Conservation (phyloP, 30 jellyfish, hydroid and myxozoan species). For the Hydractinia echinata region DNA sequence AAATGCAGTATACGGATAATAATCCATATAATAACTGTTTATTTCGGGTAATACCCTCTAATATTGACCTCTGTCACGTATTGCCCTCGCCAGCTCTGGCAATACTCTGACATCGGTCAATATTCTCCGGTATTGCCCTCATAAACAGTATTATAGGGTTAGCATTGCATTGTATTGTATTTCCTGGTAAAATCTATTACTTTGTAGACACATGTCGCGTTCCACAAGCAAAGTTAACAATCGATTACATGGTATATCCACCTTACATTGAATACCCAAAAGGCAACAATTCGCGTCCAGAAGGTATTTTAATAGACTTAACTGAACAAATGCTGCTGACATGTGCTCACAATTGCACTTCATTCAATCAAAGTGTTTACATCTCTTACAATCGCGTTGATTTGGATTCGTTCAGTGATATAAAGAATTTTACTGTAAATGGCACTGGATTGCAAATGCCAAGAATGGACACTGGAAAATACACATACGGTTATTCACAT, state of each 20-base stretch:
- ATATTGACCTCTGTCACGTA: too few species aligned
- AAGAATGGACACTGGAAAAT: conserved; percentile 1
- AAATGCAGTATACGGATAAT: too few species aligned
- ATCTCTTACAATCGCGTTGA: neutral
- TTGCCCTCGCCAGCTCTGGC: too few species aligned
- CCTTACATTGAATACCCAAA: neutral
- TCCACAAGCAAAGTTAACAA: neutral
- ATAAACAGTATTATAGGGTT: too few species aligned
- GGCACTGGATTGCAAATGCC: conserved; percentile 13
- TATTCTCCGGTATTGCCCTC: too few species aligned
- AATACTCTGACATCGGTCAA: too few species aligned
- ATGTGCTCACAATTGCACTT: conserved; percentile 5
- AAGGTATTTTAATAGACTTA: neutral
- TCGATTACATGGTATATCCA: neutral
- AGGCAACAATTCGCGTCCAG: neutral
- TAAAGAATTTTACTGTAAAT: neutral
- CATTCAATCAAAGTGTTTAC: conserved; percentile 1
- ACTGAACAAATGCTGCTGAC: neutral
- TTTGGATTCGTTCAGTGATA: neutral
- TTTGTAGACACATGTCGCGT: conserved; percentile 5
- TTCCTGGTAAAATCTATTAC: too few species aligned
- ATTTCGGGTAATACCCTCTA: too few species aligned
- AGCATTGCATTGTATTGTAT: too few species aligned
- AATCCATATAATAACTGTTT: too few species aligned
- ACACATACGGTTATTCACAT: neutral